phyloP scores from a whole-genome alignment of 2,888 invertebrate species.

The Epinotia nisella region DNA sequence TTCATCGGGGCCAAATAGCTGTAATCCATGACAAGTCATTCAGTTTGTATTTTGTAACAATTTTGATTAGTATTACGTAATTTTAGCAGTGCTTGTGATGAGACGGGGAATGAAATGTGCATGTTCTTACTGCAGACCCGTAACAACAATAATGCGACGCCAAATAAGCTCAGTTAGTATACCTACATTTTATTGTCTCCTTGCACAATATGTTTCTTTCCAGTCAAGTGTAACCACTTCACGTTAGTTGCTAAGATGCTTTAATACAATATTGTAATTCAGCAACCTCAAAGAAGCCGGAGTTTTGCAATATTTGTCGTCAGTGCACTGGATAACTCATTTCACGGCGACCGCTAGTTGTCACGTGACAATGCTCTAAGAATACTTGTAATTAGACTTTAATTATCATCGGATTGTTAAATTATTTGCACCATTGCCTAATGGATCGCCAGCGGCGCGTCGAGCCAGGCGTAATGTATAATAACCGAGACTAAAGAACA shows the following conservation, averaged over 20 bases:
- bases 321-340: conserved; percentile 10
- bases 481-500: conserved; percentile 73
- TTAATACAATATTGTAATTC: conserved; percentile 16
- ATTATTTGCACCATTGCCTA: conserved; percentile 38
- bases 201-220: conserved; percentile 45
- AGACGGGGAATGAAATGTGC: conserved; percentile 12
- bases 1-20: conserved; percentile 83
- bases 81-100: conserved; percentile 31
- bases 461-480: conserved; percentile 56
- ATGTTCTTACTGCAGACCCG: conserved; percentile 19
- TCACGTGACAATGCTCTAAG: conserved; percentile 23
- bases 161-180: conserved; percentile 60
- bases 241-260: conserved; percentile 22
- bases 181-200: conserved; percentile 44
- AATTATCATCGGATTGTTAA: conserved; percentile 19
- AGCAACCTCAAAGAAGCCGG: conserved; percentile 14
- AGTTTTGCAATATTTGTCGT: conserved; percentile 29
- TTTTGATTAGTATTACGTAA: conserved; percentile 36
- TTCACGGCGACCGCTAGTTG: conserved; percentile 12
- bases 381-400: conserved; percentile 30
- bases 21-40: conserved; percentile 81
- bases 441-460: conserved; percentile 43
- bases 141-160: conserved; percentile 55
- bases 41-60: conserved; percentile 47
- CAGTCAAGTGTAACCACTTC: conserved; percentile 21